Evolutionary conservation across 2,797 vertebrate genomes (phyloP).

Genomic region (Acanthurus leucopareius): DNA sequence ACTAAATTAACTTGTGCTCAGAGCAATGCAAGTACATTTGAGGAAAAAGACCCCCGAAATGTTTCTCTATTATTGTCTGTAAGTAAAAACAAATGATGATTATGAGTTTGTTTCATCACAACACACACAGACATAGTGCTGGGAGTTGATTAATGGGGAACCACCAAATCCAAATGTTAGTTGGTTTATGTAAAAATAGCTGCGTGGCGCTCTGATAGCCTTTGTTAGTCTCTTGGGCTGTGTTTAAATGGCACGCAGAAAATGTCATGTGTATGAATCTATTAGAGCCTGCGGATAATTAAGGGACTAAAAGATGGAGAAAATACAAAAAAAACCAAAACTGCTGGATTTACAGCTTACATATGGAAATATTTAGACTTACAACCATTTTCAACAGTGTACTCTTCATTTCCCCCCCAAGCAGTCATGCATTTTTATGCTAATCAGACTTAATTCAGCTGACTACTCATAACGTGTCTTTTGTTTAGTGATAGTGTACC

Average conservation of each 20-base stretch:
- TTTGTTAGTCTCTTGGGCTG: conserved; percentile 68
- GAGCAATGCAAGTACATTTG: conserved; percentile 45
- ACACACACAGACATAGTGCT: conserved; percentile 11
- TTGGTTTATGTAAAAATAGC: conserved; percentile 62
- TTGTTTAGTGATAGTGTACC: conserved; percentile 13
- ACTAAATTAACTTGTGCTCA: conserved; percentile 78
- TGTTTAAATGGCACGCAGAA: conserved; percentile 71
- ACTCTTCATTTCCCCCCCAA: neutral
- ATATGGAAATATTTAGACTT: conserved; percentile 33
- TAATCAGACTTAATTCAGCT: conserved; percentile 21
- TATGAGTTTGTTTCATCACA: conserved; percentile 44
- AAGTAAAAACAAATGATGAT: conserved; percentile 60
- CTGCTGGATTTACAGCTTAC: conserved; percentile 24
- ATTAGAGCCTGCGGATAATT: conserved; percentile 62
- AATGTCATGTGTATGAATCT: conserved; percentile 77
- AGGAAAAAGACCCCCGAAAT: conserved; percentile 38
- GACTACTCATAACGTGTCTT: conserved; percentile 13
- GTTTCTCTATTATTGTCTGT: conserved; percentile 57
- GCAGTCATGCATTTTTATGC: conserved; percentile 8
- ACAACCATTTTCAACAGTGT: neutral
- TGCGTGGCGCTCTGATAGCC: conserved; percentile 47
- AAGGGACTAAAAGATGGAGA: conserved; percentile 39
- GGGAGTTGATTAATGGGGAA: conserved; percentile 62
- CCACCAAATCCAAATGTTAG: conserved; percentile 71
- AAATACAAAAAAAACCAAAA: conserved; percentile 12